These are phyloP conservation scores for Oryzias melastigma DNA, from an alignment of 2,113 vertebrate species.

Conservation along the genomic window DNA sequence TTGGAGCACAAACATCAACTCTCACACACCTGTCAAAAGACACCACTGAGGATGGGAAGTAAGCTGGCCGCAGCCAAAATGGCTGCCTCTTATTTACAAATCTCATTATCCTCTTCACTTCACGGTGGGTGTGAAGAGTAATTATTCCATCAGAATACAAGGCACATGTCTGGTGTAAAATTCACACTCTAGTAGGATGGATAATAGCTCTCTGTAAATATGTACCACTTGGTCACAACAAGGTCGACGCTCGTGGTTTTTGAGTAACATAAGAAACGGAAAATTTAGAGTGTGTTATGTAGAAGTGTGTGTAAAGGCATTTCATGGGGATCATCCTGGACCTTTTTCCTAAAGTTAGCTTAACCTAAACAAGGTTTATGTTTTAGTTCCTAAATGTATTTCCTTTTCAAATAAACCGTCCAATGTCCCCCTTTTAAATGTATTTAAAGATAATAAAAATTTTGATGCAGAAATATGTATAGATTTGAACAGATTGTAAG, in stretches of 20 bases:
- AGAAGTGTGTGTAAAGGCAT: conserved; percentile 4
- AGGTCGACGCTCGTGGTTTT: conserved; percentile 34
- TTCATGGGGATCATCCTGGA: not conserved
- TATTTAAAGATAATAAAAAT: too few species aligned
- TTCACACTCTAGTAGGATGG: conserved; percentile 49
- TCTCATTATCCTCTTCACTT: conserved; percentile 72
- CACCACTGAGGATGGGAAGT: conserved; percentile 54
- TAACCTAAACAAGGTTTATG: too few species aligned
- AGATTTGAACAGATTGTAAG: too few species aligned
- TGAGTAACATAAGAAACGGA: conserved; percentile 21
- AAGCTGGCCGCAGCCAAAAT: conserved; percentile 62
- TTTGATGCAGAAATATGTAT: too few species aligned
- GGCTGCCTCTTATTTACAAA: conserved; percentile 71
- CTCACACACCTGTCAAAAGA: conserved; percentile 48
- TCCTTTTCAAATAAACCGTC: too few species aligned
- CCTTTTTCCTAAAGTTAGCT: too few species aligned
- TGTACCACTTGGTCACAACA: conserved; percentile 35
- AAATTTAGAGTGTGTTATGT: not conserved
- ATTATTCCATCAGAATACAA: conserved; percentile 56
- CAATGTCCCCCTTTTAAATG: too few species aligned
- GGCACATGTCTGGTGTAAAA: conserved; percentile 51
- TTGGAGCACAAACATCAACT: conserved; percentile 20
- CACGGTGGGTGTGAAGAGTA: conserved; percentile 54
- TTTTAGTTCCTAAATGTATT: too few species aligned
- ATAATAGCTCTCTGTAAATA: conserved; percentile 54